A percentile compares a stretch with the other conserved stretches of the same genome.
Conservation (phyloP, 1,140 invertebrate genomes). For the Camponotus pennsylvanicus region DNA sequence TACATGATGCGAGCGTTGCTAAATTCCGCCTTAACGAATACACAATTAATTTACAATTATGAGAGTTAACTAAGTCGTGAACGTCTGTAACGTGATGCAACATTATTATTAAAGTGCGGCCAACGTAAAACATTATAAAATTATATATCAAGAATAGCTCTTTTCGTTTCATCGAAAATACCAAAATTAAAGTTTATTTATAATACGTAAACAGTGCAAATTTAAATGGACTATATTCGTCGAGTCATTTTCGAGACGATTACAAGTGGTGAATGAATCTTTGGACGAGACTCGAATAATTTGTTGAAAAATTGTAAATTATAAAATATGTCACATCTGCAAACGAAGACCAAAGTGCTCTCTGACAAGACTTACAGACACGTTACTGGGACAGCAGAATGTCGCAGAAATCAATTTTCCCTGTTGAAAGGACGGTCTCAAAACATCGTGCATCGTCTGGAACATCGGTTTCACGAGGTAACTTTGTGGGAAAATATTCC, state of each 20-base stretch:
- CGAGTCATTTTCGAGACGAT: background rate
- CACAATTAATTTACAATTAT: slow-evolving; percentile 52
- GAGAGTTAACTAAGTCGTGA: slow-evolving; percentile 34
- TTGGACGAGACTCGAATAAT: background rate
- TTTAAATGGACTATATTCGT: background rate
- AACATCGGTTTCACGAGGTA: slow-evolving; percentile 84
- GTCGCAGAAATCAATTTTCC: slow-evolving; percentile 80
- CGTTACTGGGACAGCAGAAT: slow-evolving; percentile 75
- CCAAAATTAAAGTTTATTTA: slow-evolving; percentile 9
- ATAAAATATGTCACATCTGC: slow-evolving; percentile 76
- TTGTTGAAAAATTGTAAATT: background rate
- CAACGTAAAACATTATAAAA: background rate
- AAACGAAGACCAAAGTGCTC: slow-evolving; percentile 64
- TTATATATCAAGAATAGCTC: background rate
- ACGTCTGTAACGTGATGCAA: slow-evolving; percentile 26
- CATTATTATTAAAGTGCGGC: slow-evolving; percentile 18
- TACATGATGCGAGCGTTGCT: background rate
- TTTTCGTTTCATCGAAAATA: background rate
- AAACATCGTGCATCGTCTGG: slow-evolving; percentile 78
- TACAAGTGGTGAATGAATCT: slow-evolving; percentile 1
- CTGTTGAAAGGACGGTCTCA: slow-evolving; percentile 80
- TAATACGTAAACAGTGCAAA: slow-evolving; percentile 5
- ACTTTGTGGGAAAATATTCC: slow-evolving; percentile 41
- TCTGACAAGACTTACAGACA: slow-evolving; percentile 73
- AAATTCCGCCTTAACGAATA: slow-evolving; percentile 7